Evolutionary conservation across 2,797 vertebrate genomes (phyloP).

Genomic region (Lemur catta): DNA sequence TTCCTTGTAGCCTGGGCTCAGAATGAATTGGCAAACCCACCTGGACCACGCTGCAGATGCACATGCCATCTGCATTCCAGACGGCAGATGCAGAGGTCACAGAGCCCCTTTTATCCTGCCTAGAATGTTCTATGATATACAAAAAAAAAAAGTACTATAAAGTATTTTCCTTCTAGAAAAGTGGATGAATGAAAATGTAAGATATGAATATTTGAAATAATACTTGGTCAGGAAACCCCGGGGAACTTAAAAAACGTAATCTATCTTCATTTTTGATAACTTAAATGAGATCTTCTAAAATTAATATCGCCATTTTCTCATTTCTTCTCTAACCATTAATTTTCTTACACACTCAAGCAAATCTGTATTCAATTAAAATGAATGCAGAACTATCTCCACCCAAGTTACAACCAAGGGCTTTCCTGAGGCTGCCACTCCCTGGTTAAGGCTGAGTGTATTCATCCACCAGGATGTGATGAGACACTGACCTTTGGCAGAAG

Average conservation of each 20-base stretch:
- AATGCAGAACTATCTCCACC: not conserved
- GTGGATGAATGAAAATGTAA: not conserved
- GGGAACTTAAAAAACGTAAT: conserved; percentile 22
- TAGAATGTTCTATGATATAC: not conserved
- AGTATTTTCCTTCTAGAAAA: conserved; percentile 41
- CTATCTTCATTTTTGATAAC: conserved; percentile 29
- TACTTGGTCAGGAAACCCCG: conserved; percentile 45
- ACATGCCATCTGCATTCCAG: not conserved
- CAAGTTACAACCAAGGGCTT: not conserved
- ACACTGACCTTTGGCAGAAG: conserved; percentile 91
- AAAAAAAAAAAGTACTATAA: not conserved
- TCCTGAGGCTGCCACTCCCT: not conserved
- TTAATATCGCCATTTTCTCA: conserved; percentile 25
- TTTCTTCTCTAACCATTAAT: conserved; percentile 46
- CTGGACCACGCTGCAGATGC: not conserved
- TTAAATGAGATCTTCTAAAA: conserved; percentile 52
- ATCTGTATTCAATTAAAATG: conserved; percentile 35
- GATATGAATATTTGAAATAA: conserved; percentile 15
- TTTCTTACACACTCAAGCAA: not conserved
- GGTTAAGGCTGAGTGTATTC: not conserved
- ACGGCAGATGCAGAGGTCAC: not conserved
- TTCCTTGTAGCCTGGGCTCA: not conserved
- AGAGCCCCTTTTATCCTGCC: not conserved
- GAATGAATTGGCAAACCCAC: not conserved
- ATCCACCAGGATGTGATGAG: not conserved